Conservation (phyloP, 2,888 invertebrate species). For the Strigamia transsilvanica region DNA sequence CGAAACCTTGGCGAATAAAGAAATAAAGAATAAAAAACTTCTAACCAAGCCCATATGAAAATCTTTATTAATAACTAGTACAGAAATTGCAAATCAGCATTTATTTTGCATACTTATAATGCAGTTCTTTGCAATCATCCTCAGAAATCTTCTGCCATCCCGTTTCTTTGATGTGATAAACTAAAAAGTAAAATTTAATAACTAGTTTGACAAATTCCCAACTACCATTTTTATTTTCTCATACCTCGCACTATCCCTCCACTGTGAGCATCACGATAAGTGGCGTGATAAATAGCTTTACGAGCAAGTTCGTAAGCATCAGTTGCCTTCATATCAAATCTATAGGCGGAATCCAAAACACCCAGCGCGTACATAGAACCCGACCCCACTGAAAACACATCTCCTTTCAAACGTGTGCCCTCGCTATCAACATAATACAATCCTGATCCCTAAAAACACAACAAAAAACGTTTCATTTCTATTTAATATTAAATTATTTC, state of each 20-base stretch:
- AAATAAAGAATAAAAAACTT: too few relatives aligned
- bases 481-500: background rate
- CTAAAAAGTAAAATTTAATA: constrained; percentile 66
- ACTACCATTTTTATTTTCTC: background rate
- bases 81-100: background rate
- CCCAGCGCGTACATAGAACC: constrained; percentile 98
- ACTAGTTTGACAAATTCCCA: background rate
- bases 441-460: constrained; percentile 79
- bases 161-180: constrained; percentile 89
- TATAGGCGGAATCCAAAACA: constrained; percentile 86
- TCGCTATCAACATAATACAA: constrained; percentile 98
- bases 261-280: constrained; percentile 95
- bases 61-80: background rate
- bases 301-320: constrained; percentile 95
- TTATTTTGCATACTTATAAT: constrained; percentile 75
- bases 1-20: too few relatives aligned
- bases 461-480: constrained; percentile 14
- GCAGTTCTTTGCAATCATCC: constrained; percentile 88
- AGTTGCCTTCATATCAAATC: constrained; percentile 85
- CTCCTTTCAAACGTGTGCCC: constrained; percentile 89
- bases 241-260: constrained; percentile 89
- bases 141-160: constrained; percentile 95
- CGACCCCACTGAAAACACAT: constrained; percentile 96
- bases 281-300: constrained; percentile 96
- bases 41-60: background rate